Conservation (phyloP, 2,797 vertebrate genomes). For the Poeciliopsis paucimaculata region DNA sequence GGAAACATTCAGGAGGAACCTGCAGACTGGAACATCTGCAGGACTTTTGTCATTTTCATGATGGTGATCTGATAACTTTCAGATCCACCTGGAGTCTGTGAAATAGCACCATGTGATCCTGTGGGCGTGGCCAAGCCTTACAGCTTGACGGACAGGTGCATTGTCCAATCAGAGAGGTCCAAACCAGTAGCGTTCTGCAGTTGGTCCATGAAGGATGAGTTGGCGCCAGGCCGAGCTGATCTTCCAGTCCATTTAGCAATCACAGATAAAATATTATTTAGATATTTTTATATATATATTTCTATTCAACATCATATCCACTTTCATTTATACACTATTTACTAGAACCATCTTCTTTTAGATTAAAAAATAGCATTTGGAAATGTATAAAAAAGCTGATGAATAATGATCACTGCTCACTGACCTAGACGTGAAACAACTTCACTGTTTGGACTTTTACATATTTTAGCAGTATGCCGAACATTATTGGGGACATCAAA, state of each 20-base stretch:
- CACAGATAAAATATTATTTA: conserved; percentile 58
- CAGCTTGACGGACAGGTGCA: conserved; percentile 55
- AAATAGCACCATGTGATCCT: conserved; percentile 71
- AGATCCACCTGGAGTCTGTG: conserved; percentile 26
- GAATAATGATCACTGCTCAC: conserved; percentile 59
- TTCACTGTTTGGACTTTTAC: conserved; percentile 42
- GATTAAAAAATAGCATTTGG: conserved; percentile 60
- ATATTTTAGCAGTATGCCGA: conserved; percentile 72
- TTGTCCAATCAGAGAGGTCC: conserved; percentile 54
- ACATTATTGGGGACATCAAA: conserved; percentile 65
- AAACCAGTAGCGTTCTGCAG: conserved; percentile 32
- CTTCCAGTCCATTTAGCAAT: conserved; percentile 49
- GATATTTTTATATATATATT: conserved; percentile 43
- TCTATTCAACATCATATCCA: conserved; percentile 68
- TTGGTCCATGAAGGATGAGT: conserved; percentile 39
- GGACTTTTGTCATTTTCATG: conserved; percentile 3
- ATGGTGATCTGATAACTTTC: conserved; percentile 14
- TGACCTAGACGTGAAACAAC: conserved; percentile 43
- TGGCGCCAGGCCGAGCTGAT: conserved; percentile 25
- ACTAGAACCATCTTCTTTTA: conserved; percentile 49
- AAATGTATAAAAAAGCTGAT: conserved; percentile 45
- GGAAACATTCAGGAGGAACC: conserved; percentile 53
- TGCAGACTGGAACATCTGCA: conserved; percentile 25
- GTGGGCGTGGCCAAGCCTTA: conserved; percentile 33
- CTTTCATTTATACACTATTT: conserved; percentile 47